Conservation (phyloP, 1,140 invertebrate genomes). For the Maconellicoccus hirsutus region DNA sequence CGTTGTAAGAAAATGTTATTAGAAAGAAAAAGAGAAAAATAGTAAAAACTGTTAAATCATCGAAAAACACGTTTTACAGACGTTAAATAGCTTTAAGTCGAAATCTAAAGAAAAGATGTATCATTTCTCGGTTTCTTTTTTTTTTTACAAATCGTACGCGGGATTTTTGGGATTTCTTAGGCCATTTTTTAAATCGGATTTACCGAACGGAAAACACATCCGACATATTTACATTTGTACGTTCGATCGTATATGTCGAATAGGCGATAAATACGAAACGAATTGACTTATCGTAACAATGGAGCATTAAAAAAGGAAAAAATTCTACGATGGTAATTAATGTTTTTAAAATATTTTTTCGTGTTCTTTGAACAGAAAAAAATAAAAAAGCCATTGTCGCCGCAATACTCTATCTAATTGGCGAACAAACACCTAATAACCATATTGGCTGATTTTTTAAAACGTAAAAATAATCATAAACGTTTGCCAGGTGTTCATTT, state of each 20-base stretch:
- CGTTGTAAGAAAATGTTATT: constrained; percentile 15
- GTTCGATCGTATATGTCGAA: background rate
- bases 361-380: too few relatives aligned
- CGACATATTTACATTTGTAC: background rate
- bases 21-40: background rate
- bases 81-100: constrained; percentile 15
- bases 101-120: constrained; percentile 13
- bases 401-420: background rate
- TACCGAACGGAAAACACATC: background rate
- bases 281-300: background rate
- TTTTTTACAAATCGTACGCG: background rate
- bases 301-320: too few relatives aligned
- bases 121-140: background rate
- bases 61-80: constrained; percentile 20
- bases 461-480: constrained; percentile 18
- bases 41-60: constrained; percentile 22
- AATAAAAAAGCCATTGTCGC: too few relatives aligned
- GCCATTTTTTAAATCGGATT: background rate
- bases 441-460: background rate
- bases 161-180: background rate
- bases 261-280: constrained; percentile 8
- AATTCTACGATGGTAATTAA: too few relatives aligned
- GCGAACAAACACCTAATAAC: background rate
- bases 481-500: constrained; percentile 6
- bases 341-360: too few relatives aligned